Conservation (phyloP, 35 echinoderm and acorn worm genomes). For the Heliocidaris tuberculata region DNA sequence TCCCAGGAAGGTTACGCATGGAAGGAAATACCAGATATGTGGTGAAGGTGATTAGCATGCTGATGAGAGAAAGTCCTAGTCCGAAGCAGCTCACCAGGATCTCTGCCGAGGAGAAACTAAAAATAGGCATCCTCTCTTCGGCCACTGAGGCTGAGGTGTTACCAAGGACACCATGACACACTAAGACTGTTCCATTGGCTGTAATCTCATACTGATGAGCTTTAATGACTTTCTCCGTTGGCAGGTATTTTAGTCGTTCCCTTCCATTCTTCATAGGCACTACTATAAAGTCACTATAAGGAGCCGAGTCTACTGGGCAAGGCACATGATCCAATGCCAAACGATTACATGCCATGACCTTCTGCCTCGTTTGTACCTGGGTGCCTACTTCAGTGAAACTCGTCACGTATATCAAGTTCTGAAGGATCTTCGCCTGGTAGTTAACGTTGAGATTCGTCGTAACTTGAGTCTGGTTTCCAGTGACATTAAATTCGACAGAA, state of each 20-base stretch:
- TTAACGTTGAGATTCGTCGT: not conserved
- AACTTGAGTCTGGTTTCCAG: not conserved
- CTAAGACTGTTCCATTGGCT: slow-evolving; percentile 33
- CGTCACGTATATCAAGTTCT: slow-evolving; percentile 40
- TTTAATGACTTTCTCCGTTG: slow-evolving; percentile 18
- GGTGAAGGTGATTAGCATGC: slow-evolving; percentile 50
- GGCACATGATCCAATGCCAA: slow-evolving; percentile 35
- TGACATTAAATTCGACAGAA: not conserved
- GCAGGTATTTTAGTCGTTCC: slow-evolving; percentile 31
- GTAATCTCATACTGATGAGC: slow-evolving; percentile 40
- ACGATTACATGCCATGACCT: slow-evolving; percentile 36
- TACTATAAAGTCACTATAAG: slow-evolving; percentile 47
- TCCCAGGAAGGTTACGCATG: slow-evolving; percentile 67
- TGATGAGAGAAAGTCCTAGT: slow-evolving; percentile 38
- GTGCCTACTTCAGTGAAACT: not conserved
- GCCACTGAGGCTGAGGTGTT: not conserved
- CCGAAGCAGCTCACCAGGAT: slow-evolving; percentile 47
- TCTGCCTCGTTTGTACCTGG: not conserved
- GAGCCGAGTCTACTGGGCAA: slow-evolving; percentile 22
- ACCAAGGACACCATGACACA: slow-evolving; percentile 38
- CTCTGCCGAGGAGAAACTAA: slow-evolving; percentile 38
- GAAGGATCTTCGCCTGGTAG: slow-evolving; percentile 24
- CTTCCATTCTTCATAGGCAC: not conserved
- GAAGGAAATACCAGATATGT: slow-evolving; percentile 56
- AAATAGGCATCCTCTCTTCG: slow-evolving; percentile 15